Base-by-base conservation (phyloP, 92 coral and sea anemone genomes). In the Plumapathes pennacea region DNA sequence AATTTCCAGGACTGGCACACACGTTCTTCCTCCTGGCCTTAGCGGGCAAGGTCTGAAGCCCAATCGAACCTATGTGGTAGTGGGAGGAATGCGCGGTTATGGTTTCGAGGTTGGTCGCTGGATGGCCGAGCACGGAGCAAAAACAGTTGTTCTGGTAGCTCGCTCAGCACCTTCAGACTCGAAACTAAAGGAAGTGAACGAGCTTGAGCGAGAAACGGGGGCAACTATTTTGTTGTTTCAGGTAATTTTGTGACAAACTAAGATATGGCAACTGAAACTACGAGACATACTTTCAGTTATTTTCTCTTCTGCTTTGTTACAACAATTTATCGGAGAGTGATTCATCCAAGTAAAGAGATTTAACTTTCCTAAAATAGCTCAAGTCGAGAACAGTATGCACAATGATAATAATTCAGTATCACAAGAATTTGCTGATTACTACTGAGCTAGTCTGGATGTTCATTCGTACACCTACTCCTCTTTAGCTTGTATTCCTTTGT, bases 61-160 rank as follows among this genome's bases (percentile, higher is more conserved):
- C 17, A 57, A 79, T 57, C 53, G 78, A 15, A 69, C 90, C 2
- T 89, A 89, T 62, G 29, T 89, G 62, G 78, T 89, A 5, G 88
- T 72, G 0, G 96, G 96, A 11, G 96, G 88, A 0, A 15, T 75
- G 3, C 49, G 85, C 14, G 96, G 96, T 9, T 74, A 74, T 72
- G 96, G 96, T 37, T 89, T 78, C 48, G 88, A 83, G 45, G 85
- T 89, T 39, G 96, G 77, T 0, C 54, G 67, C 2, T 89, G 96
- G 96, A 72, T 89, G 85, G 81, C 67, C 1, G 68, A 72, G 36
- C 62, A 88, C 37, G 88, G 88, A 3, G 96, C 96, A 0, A 61
- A 62, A 25, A 61, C 90, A 0, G 54, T 88, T 4, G 72, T 67
- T 17, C 68, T 85, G 4, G 40, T 85, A 0, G 84, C 83, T 27